Base-by-base conservation (phyloP, 37 sponge, comb jelly and placozoan genomes). In the Chondrosia reniformis region DNA sequence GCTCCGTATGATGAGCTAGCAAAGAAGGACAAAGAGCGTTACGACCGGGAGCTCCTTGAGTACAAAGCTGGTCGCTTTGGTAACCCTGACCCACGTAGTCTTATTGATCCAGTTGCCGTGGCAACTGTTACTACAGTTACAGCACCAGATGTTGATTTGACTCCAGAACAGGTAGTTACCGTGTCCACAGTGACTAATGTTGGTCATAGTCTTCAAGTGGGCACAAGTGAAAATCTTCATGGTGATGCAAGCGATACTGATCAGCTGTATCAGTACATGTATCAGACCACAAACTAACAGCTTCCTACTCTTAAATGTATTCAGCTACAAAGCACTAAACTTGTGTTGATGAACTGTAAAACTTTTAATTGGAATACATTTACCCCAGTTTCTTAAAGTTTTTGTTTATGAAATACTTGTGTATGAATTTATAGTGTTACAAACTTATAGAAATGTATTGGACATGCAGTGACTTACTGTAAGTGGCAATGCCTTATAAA, bases 21-120 rank as follows among this genome's bases (percentile, higher is more conserved):
- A 17, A 75, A 34, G 52, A 74, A 58, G 12, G 83, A 81, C 75
- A 81, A 81, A 36, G 59, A 74, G 17, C 80, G 80, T 24, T 79
- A 79, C 24, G 80, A 79, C 12, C 66, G 66, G 24, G 69, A 79
- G 13, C 31, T 79, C 49, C 22, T 33, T 10, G 67, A 65, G 10
- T 79, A 64, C 67, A 63, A 46, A 30, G 55, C 41, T 2, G 80
- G 80, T 5, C 80, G 45, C 13, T 79, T 79, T 12, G 55, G 1
- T 6, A 3, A 2, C 25, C 9, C 3, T 6, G 27, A 28, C 25
- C 58, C 58, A 28, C n/a, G n/a, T 56, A 24, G 27, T 6, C 58
- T 28, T 6, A 69, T 24, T 37, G 42, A 39, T 8, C 72, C 72
- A 40, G 72, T 41, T 4, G 37, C 39, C 36, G n/a, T 37, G 42